Evolutionary conservation across 2,888 invertebrate genomes (phyloP), one percentile per base, ranked within the genome.

Genomic region (Oxytorus armatus): DNA sequence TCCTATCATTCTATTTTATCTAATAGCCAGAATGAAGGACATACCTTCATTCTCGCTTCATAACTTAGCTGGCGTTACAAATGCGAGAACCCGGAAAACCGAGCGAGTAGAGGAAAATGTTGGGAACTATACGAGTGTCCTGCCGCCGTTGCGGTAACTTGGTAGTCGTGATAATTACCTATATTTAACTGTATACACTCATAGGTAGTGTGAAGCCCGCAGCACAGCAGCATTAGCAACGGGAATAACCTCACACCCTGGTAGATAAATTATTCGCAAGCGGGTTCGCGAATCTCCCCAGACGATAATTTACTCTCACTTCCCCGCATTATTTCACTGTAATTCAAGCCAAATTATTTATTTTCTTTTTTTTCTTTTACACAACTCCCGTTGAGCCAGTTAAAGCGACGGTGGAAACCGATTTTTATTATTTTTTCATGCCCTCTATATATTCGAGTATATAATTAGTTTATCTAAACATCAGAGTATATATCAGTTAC

Each of bases 151-250:
- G 57, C 44, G 70, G 59, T 61, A 79, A 77, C 79, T 51, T 42
- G 59, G 36, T 55, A 79, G 77, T 74, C 70, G 76, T 49, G 80
- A 81, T 83, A 83, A 83, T 83, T 83, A 82, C 80, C 82, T 53
- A 74, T 79, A 82, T 76, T 80, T 74, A 82, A 70, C 73, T 72
- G n/a, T 49, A 73, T 80, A 72, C 79, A 29, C 21, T 10, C 11
- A 72, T 72, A 80, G 69, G 61, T 33, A 74, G 44, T 16, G 5
- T n/a, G n/a, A 18, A 51, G 21, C n/a, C 49, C 33, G 33, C 11
- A 7, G n/a, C 25, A 51, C 42, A 23, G 8, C 39, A 39, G 66
- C 21, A 55, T 51, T 36, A 33, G 36, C 36, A 49, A 55, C 16
- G 11, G 61, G 51, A 44, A 72, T 57, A 47, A 25, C 57, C 65